A percentile compares a stretch with the other conserved stretches of the same genome.
phyloP scores from a whole-genome alignment of 2,888 invertebrate species.

The Cheilosia vulpina region DNA sequence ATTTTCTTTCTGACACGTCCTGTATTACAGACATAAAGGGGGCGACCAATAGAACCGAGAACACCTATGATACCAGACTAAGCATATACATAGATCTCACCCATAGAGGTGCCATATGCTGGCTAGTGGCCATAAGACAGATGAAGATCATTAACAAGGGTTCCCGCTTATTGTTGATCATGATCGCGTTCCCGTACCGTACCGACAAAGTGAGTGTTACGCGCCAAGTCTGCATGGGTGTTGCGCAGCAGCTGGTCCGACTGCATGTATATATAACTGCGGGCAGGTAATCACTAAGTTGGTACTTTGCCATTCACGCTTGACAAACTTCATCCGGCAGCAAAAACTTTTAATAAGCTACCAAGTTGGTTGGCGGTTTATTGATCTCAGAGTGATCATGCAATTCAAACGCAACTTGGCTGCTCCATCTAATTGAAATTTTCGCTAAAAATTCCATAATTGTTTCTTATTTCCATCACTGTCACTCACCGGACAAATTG shows the following conservation, averaged over 20 bases:
- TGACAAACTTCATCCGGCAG: slow-evolving; percentile 66
- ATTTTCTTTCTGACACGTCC: slow-evolving; percentile 40
- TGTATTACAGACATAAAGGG: not conserved
- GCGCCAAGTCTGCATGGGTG: slow-evolving; percentile 19
- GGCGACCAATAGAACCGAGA: slow-evolving; percentile 29
- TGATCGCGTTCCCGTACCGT: slow-evolving; percentile 51
- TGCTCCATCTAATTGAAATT: slow-evolving; percentile 4
- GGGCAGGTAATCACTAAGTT: slow-evolving; percentile 31
- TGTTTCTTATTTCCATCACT: slow-evolving; percentile 36
- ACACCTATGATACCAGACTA: slow-evolving; percentile 31
- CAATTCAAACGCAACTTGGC: slow-evolving; percentile 8
- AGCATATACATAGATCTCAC: slow-evolving; percentile 10
- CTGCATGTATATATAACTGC: slow-evolving; percentile 33
- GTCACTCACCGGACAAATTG: not conserved
- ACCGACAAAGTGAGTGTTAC: slow-evolving; percentile 50
- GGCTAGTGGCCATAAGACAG: slow-evolving; percentile 56
- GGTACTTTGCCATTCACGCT: slow-evolving; percentile 59
- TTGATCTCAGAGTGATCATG: slow-evolving; percentile 56
- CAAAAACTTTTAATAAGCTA: slow-evolving; percentile 13
- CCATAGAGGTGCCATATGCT: slow-evolving; percentile 57
- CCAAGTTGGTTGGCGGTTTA: slow-evolving; percentile 47
- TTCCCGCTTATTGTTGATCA: slow-evolving; percentile 31
- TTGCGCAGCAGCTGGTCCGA: slow-evolving; percentile 50
- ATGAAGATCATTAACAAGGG: slow-evolving; percentile 72
- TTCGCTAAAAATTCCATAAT: slow-evolving; percentile 11